Evolutionary conservation across 2,888 invertebrate genomes (phyloP), one percentile per base, ranked within the genome.

Genomic region (Dorcus parallelipipedus): DNA sequence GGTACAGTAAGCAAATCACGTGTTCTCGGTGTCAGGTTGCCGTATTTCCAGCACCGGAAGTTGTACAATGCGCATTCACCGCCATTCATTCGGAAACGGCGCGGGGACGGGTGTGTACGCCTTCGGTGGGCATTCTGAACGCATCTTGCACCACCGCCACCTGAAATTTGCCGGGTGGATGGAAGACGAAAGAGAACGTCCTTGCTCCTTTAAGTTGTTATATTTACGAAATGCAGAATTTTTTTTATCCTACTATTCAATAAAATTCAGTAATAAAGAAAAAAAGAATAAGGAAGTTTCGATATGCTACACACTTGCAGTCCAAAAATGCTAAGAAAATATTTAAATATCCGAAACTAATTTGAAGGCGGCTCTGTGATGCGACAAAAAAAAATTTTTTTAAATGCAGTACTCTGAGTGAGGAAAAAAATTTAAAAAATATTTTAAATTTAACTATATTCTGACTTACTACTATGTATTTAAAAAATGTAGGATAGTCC

Each of bases 21-120:
- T 67, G 67, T 59, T 52, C 50, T 48, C 58, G 55, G 65, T 66
- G 63, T 67, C 67, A 67, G 66, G 65, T 68, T 68, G 64, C 63
- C 59, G 59, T 60, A 67, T 67, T 69, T 69, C 69, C 69, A 63
- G 67, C 59, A 59, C 67, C 69, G 69, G 69, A 69, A 68, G 66
- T 66, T 65, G 63, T 61, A 69, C 69, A 69, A 69, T 69, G 56
- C 60, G 57, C 56, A 60, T 60, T 60, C 60, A 56, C 52, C 49
- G 48, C 52, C 43, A 43, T 55, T 52, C 55, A 60, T 60, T 64
- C 52, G 38, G 50, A 49, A 51, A 59, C 40, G 41, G 56, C 57
- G 59, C 54, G 63, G 57, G 56, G 54, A 38, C 56, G 50, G 33
- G 56, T 52, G 39, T n/a, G 41, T 54, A 47, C 43, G 47, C 54